Evolutionary conservation across 2,888 invertebrate species (phyloP), one percentile per base, ranked within the genome.

Genomic region (Sesia apiformis): DNA sequence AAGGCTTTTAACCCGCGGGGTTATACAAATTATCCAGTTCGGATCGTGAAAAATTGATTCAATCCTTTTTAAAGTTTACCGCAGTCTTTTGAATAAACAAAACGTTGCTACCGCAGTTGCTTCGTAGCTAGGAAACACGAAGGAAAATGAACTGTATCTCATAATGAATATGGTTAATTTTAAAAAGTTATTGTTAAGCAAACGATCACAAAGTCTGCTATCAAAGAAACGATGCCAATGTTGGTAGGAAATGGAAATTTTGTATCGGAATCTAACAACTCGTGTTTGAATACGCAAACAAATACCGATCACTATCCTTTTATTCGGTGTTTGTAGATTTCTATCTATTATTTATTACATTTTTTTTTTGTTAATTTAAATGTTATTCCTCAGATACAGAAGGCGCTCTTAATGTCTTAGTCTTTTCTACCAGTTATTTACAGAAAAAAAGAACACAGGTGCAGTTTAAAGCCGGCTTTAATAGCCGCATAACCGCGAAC

Each of bases 21-120:
- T 43, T 43, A 41, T 41, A 57, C 52, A 56, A 58, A 54, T 54
- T 53, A 54, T 63, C 55, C 53, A 43, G 46, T n/a, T 60, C 61
- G 50, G 54, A 38, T 49, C 54, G 55, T 66, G 60, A 66, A 66
- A 70, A 65, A 67, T 66, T 60, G 54, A 67, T 66, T 61, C 64
- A 66, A 67, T 67, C 64, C 65, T 64, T 72, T 69, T 64, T 60
- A 68, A 64, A 68, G 63, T 64, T 59, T 55, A 57, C 66, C 53
- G 49, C 57, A 57, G 58, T 63, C 65, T 66, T 58, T 62, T 69
- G 67, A 72, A 75, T 74, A 71, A 72, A 68, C 64, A 73, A 73
- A 65, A 60, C 23, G 46, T 46, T 46, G 23, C 46, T 23, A 40
- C 41, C 51, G 41, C 50, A 49, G 50, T 54, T 50, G 49, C 39